Evolutionary conservation across 2,888 invertebrate species (phyloP).

Genomic region (Conops quadrifasciatus): DNA sequence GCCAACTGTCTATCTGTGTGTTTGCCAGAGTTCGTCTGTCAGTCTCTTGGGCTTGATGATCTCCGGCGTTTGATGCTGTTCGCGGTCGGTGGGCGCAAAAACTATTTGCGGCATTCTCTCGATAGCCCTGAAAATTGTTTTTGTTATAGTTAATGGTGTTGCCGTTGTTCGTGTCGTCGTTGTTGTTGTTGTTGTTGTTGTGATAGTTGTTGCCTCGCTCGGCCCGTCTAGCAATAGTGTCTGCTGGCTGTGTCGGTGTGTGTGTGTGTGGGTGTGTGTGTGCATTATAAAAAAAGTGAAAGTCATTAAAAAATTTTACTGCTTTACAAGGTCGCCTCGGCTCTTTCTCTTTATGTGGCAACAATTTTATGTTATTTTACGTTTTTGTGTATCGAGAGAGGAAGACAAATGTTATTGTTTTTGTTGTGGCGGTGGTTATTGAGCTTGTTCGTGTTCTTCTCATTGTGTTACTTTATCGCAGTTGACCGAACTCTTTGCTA

Average conservation of each 20-base stretch:
- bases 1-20: not conserved
- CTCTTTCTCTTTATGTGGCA: constrained; percentile 42
- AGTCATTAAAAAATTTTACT: constrained; percentile 64
- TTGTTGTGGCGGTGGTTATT: constrained; percentile 21
- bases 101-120: constrained; percentile 47
- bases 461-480: constrained; percentile 16
- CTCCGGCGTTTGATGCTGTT: constrained; percentile 31
- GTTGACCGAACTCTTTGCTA: not conserved
- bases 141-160: constrained; percentile 26
- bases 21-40: not conserved
- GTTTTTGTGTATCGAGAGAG: constrained; percentile 25
- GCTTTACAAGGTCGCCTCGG: constrained; percentile 60
- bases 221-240: constrained; percentile 10
- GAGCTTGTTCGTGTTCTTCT: constrained; percentile 15
- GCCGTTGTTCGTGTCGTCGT: constrained; percentile 10
- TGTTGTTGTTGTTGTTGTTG: constrained; percentile 15
- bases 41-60: not conserved
- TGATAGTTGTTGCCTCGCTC: not conserved
- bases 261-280: constrained; percentile 8
- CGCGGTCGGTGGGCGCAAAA: constrained; percentile 49
- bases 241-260: not conserved
- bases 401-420: constrained; percentile 15
- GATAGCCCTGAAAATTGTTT: constrained; percentile 22
- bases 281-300: constrained; percentile 61
- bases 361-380: constrained; percentile 54